Conservation (phyloP, 2,888 invertebrate genomes). For the Ornithoptera alexandrae region DNA sequence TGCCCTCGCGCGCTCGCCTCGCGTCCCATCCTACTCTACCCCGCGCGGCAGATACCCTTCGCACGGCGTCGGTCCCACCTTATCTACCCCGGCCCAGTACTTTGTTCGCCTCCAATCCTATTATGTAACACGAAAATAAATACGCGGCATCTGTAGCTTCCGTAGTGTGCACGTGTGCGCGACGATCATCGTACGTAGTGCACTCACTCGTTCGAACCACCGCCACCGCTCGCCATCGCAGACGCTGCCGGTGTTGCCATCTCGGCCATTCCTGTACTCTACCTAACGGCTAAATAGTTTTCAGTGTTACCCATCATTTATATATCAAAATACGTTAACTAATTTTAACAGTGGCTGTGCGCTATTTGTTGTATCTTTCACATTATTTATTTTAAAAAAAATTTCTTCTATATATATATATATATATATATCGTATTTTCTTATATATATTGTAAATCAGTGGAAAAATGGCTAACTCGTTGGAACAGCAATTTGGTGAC, state of each 20-base stretch:
- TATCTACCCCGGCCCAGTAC: slow-evolving; percentile 34
- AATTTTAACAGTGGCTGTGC: slow-evolving; percentile 15
- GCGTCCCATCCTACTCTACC: slow-evolving; percentile 43
- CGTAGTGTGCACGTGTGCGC: slow-evolving; percentile 64
- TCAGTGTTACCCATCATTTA: neutral
- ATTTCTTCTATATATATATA: too few species aligned
- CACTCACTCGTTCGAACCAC: slow-evolving; percentile 33
- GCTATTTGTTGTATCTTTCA: neutral
- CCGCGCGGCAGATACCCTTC: slow-evolving; percentile 47
- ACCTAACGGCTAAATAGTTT: neutral
- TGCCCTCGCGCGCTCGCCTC: slow-evolving; percentile 43
- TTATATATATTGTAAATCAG: slow-evolving; percentile 33
- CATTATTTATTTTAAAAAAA: neutral
- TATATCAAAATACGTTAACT: slow-evolving; percentile 2
- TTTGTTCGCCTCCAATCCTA: slow-evolving; percentile 43
- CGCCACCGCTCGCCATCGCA: slow-evolving; percentile 36
- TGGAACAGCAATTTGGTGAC: slow-evolving; percentile 85
- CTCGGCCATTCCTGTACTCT: neutral
- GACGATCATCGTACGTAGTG: slow-evolving; percentile 41
- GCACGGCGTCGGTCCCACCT: slow-evolving; percentile 38
- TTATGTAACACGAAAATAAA: slow-evolving; percentile 70
- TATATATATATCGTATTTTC: too few species aligned
- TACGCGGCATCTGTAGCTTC: slow-evolving; percentile 40
- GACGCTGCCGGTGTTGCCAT: slow-evolving; percentile 2
- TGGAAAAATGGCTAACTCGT: slow-evolving; percentile 64